Conservation (phyloP, 2,888 invertebrate genomes). For the Orthonevra nobilis region DNA sequence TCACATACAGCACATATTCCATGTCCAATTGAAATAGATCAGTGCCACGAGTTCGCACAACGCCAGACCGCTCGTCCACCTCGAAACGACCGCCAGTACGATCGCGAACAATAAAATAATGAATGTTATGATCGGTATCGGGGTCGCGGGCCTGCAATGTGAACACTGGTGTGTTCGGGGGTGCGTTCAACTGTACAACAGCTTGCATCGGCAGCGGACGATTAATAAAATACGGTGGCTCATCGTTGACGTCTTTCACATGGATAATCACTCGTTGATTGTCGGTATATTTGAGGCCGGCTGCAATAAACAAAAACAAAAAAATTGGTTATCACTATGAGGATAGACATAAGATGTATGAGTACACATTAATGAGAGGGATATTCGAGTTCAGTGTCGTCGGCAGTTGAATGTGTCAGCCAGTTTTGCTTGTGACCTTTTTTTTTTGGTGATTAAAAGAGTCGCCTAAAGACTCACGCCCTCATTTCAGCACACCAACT, state of each 20-base stretch:
- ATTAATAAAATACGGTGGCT: slow-evolving; percentile 97
- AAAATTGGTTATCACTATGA: slow-evolving; percentile 17
- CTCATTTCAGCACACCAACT: no score
- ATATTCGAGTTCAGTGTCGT: no score
- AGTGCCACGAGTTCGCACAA: slow-evolving; percentile 93
- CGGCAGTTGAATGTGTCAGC: no score
- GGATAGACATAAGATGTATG: no score
- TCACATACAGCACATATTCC: slow-evolving; percentile 97
- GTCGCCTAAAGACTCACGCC: no score
- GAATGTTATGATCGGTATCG: slow-evolving; percentile 97
- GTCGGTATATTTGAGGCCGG: slow-evolving; percentile 87
- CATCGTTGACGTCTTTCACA: slow-evolving; percentile 97
- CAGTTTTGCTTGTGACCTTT: no score
- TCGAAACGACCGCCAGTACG: slow-evolving; percentile 90
- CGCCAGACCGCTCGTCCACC: slow-evolving; percentile 94
- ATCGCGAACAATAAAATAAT: slow-evolving; percentile 96
- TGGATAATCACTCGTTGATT: slow-evolving; percentile 97
- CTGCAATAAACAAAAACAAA: slow-evolving; percentile 73
- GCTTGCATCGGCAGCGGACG: slow-evolving; percentile 98
- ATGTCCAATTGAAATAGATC: slow-evolving; percentile 96
- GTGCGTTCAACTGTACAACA: slow-evolving; percentile 96
- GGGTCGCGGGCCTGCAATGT: slow-evolving; percentile 98
- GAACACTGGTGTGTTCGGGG: slow-evolving; percentile 97
- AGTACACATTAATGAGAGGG: no score
- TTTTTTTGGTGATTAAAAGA: no score